Evolutionary conservation across 2,113 vertebrate species (phyloP).

Genomic region (Anthoscopus minutus): DNA sequence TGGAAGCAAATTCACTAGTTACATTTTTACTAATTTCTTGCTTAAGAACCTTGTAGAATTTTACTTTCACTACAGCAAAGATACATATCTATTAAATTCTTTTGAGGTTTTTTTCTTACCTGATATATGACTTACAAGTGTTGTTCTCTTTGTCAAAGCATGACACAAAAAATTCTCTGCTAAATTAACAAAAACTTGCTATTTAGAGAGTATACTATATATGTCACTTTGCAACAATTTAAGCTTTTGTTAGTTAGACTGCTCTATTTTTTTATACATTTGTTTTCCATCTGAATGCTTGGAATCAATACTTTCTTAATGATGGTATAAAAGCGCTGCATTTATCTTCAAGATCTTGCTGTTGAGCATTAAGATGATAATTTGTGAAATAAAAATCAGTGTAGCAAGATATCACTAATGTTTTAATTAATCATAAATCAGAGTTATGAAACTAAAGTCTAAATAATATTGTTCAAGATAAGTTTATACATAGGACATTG

Average conservation of each 20-base stretch:
- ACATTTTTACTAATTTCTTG: background rate
- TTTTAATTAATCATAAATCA: background rate
- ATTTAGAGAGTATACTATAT: background rate
- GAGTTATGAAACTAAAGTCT: background rate
- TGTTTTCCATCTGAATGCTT: background rate
- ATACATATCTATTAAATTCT: background rate
- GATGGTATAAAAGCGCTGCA: background rate
- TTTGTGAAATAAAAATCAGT: background rate
- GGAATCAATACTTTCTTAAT: background rate
- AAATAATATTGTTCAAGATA: background rate
- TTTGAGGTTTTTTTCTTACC: background rate
- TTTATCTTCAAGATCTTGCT: background rate
- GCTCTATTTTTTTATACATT: background rate
- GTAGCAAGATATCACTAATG: background rate
- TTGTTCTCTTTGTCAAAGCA: background rate
- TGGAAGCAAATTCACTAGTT: background rate
- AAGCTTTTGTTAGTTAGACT: background rate
- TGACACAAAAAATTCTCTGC: background rate
- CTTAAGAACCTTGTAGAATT: background rate
- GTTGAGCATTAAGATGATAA: background rate
- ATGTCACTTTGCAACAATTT: background rate
- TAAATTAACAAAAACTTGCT: background rate
- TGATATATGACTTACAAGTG: background rate
- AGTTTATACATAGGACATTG: background rate
- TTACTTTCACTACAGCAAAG: background rate